Evolutionary conservation across 2,113 vertebrate species (phyloP), one percentile per base, ranked within the genome.

Genomic region (Apus apus): DNA sequence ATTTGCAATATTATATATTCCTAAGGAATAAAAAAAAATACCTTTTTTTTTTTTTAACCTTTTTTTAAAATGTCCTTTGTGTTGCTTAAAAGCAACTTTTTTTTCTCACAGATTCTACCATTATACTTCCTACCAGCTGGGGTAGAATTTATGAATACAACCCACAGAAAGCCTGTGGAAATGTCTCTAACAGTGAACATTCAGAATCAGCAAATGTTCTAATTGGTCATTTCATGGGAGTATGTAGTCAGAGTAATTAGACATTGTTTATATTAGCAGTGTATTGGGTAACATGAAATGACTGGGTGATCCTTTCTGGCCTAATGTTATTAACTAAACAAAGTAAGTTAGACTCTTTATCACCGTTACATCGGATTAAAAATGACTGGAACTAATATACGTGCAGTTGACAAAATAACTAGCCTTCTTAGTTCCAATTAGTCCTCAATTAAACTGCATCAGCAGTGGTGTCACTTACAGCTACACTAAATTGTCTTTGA

Each of bases 321-420:
- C 89, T 95, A 87, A 97, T 90, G 62, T 80, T 96, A 94, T 96
- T 95, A 96, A 94, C 70, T 85, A 94, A 93, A 95, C 79, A 95
- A 96, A 97, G 76, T 92, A 95, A 95, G 95, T 94, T 93, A 83
- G 87, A 78, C 32, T 85, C 80, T 96, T 94, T 93, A 77, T 97
- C 91, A 93, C 58, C 5, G n/a, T 94, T 94, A 86, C 51, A 76
- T 71, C 2, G 7, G 89, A 96, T 96, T 97, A 96, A 94, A 96
- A 96, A 94, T 96, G 81, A 94, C 95, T 96, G 92, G 91, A 96
- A 96, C 93, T 95, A 97, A 97, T 95, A 90, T 56, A 94, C 0
- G 1, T 89, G 82, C 60, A 79, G 85, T 83, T 96, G 95, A 96
- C 85, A 96, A 97, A 97, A 97, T 94, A 96, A 89, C 79, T 90